Evolutionary conservation across 2,797 vertebrate species (phyloP).

Genomic region (Dromococcyx pavoninus): DNA sequence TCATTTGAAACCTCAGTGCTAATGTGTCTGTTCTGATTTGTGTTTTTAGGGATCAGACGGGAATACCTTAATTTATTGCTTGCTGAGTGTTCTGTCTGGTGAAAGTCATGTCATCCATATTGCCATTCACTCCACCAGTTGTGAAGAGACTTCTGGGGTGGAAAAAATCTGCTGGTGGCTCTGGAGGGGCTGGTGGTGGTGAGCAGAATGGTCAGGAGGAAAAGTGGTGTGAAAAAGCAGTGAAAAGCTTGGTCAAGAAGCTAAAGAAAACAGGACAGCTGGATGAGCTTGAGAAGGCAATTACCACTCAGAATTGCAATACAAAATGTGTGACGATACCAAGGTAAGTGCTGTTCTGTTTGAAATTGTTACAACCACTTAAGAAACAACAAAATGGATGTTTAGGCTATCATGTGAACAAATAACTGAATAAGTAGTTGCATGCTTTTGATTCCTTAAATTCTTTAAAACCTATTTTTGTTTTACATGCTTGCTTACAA

Average conservation of each 20-base stretch:
- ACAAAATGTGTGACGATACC: constrained; percentile 99
- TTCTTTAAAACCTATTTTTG: not conserved
- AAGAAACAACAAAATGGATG: not conserved
- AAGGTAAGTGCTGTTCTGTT: constrained; percentile 79
- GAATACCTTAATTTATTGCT: not conserved
- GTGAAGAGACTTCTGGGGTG: constrained; percentile 95
- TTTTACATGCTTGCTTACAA: not conserved
- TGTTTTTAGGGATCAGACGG: constrained; percentile 47
- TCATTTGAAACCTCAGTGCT: not conserved
- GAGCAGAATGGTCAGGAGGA: constrained; percentile 96
- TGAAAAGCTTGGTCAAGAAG: constrained; percentile 98
- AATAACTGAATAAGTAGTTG: not conserved
- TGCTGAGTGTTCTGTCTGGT: constrained; percentile 40
- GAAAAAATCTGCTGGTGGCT: constrained; percentile 91
- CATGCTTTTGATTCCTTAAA: not conserved
- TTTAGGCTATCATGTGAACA: not conserved
- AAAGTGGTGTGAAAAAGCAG: constrained; percentile 97
- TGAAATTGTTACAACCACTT: not conserved
- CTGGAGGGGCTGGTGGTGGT: constrained; percentile 88
- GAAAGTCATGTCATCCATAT: constrained; percentile 91
- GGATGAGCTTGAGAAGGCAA: constrained; percentile 97
- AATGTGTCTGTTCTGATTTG: constrained; percentile 17
- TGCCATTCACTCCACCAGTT: constrained; percentile 96
- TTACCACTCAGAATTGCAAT: constrained; percentile 96
- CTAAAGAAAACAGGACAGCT: constrained; percentile 97